These are phyloP conservation scores for Corapipo altera DNA, from an alignment of 2,113 vertebrate species.

Conservation along the genomic window DNA sequence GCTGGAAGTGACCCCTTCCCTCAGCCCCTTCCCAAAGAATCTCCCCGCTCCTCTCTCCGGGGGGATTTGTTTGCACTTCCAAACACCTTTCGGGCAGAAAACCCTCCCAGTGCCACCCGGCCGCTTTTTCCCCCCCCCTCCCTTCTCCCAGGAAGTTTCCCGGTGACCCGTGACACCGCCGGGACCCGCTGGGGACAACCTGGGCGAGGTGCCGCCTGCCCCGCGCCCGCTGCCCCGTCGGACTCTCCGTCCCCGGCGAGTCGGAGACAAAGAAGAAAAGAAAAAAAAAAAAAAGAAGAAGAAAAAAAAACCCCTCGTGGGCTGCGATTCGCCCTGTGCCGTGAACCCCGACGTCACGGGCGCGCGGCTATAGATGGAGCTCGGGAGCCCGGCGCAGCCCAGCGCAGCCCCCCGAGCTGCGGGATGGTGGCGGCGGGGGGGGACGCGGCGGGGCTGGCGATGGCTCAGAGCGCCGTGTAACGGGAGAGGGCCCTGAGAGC, in stretches of 20 bases:
- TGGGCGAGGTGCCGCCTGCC: too few species aligned
- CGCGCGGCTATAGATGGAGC: constrained; percentile 74
- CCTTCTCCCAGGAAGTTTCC: neutral
- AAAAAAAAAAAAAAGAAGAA: constrained; percentile 65
- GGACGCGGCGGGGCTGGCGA: neutral
- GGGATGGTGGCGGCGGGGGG: constrained; percentile 39
- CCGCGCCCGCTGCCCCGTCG: neutral
- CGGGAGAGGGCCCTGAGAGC: neutral
- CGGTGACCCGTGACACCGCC: neutral
- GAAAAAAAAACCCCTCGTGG: constrained; percentile 20
- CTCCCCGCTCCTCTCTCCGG: neutral
- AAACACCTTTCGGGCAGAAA: neutral
- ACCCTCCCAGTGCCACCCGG: neutral
- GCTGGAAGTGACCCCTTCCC: neutral
- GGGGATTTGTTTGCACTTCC: neutral
- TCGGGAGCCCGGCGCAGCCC: constrained; percentile 57
- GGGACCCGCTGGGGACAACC: neutral
- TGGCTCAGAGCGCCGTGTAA: neutral
- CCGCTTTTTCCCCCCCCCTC: neutral
- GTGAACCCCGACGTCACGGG: constrained; percentile 70
- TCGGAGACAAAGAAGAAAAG: constrained; percentile 65
- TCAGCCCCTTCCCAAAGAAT: neutral
- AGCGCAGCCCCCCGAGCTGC: constrained; percentile 37
- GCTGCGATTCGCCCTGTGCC: constrained; percentile 65
- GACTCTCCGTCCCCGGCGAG: neutral